Evolutionary conservation across 2,113 vertebrate species (phyloP).

Genomic region (Phyllostomus discolor): DNA sequence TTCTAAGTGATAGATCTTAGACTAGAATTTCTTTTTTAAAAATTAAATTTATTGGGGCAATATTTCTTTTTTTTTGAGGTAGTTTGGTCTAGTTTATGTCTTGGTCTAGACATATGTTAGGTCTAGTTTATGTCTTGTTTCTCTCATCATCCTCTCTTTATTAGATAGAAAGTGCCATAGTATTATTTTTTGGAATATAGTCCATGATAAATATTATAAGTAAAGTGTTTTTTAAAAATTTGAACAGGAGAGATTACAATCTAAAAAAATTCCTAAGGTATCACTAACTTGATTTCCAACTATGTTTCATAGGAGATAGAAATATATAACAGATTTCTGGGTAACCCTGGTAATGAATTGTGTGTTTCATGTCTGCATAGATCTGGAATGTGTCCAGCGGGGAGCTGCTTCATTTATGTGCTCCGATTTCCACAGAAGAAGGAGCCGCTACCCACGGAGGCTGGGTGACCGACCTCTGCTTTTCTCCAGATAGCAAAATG

Average conservation of each 20-base stretch:
- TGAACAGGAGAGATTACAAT: neutral
- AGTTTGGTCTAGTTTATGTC: neutral
- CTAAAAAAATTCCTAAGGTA: neutral
- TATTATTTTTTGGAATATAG: neutral
- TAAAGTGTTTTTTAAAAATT: neutral
- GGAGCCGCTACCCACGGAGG: slow-evolving; percentile 89
- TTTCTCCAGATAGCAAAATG: slow-evolving; percentile 88
- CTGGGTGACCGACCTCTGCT: slow-evolving; percentile 95
- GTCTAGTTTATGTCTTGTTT: neutral
- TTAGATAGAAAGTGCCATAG: neutral
- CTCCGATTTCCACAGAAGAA: slow-evolving; percentile 82
- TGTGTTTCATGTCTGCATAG: slow-evolving; percentile 71
- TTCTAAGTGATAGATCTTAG: neutral
- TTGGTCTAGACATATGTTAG: neutral
- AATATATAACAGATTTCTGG: neutral
- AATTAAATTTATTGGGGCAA: neutral
- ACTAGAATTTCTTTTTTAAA: neutral
- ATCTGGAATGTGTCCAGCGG: slow-evolving; percentile 88
- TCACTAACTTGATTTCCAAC: neutral
- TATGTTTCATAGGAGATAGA: neutral
- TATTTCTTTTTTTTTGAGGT: neutral
- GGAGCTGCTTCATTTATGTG: slow-evolving; percentile 86
- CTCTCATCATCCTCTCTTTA: neutral
- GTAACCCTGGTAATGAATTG: neutral
- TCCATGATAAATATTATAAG: neutral